Evolutionary conservation across 1,140 invertebrate species (phyloP), one percentile per base, ranked within the genome.

Genomic region (Micrasema longulum): DNA sequence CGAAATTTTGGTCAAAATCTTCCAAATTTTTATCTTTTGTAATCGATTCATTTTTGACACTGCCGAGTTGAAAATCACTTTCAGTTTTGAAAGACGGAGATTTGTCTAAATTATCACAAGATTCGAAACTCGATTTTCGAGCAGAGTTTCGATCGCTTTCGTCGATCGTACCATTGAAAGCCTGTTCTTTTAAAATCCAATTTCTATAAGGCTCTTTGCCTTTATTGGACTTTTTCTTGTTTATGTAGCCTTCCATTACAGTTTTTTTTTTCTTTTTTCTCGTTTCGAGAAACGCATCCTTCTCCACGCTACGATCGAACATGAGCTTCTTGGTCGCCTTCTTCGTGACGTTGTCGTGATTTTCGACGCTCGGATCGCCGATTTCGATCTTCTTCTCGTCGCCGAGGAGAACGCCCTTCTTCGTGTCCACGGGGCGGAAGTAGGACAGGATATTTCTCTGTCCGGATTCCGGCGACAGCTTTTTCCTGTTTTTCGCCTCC

Each of bases 361-460:
- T 45, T 45, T 45, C 43, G 10, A 14, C 43, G 10, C n/a, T 4
- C 9, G 4, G n/a, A 14, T 45, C 18, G 10, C 9, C 43, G n/a
- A 14, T 16, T 45, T 14, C 18, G n/a, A 14, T 7, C 18, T 45
- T n/a, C n/a, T 1, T 26, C 9, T 11, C 12, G 7, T 18, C 47
- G 14, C 18, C 22, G 16, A 12, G 2, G 10, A 11, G 4, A 23
- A 31, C 4, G 16, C 18, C 26, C 20, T 16, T 35, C 14, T 57
- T 57, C 4, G 12, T 23, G 4, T 53, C 6, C 26, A 36, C n/a
- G 0, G 53, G 9, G 2, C 16, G 53, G 12, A 57, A 57, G 53
- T 57, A 57, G 5, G 53, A 57, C 12, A 14, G 35, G n/a, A 57
- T 57, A 31, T 57, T 20, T 9, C n/a, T 57, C 6, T 57, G 53